Conservation (phyloP, 2,113 vertebrate genomes). For the Cercocebus atys region DNA sequence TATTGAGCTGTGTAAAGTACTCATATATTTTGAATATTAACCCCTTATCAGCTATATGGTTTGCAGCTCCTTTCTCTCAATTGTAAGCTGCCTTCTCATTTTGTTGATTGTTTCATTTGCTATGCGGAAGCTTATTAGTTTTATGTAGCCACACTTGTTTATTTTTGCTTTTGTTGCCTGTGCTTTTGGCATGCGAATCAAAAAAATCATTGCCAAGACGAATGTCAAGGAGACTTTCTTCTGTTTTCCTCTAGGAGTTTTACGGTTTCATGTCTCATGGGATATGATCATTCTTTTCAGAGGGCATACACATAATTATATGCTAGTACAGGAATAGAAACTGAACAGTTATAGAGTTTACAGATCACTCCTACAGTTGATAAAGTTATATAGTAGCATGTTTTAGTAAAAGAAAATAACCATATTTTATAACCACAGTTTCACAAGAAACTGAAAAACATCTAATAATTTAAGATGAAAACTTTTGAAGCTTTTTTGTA, state of each 20-base stretch:
- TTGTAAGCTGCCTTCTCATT: not conserved
- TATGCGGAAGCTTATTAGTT: not conserved
- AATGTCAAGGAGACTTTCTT: not conserved
- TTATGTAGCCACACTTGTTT: not conserved
- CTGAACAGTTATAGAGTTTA: not conserved
- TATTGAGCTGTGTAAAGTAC: not conserved
- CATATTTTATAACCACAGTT: not conserved
- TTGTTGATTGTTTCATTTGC: not conserved
- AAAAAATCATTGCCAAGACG: not conserved
- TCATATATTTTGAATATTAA: not conserved
- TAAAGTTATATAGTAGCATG: not conserved
- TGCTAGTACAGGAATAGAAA: not conserved
- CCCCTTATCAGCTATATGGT: not conserved
- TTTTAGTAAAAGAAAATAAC: slow-evolving; percentile 24
- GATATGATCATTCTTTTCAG: not conserved
- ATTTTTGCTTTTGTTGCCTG: not conserved
- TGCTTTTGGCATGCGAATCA: no score
- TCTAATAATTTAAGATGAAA: slow-evolving; percentile 25
- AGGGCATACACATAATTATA: not conserved
- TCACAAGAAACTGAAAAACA: not conserved
- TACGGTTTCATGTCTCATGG: not conserved
- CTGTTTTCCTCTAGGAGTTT: not conserved
- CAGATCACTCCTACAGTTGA: not conserved
- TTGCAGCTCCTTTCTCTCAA: not conserved
- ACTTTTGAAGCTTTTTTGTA: not conserved